These are phyloP conservation scores for Triops cancriformis DNA, from an alignment of 1,140 invertebrate genomes.

Conservation along the genomic window DNA sequence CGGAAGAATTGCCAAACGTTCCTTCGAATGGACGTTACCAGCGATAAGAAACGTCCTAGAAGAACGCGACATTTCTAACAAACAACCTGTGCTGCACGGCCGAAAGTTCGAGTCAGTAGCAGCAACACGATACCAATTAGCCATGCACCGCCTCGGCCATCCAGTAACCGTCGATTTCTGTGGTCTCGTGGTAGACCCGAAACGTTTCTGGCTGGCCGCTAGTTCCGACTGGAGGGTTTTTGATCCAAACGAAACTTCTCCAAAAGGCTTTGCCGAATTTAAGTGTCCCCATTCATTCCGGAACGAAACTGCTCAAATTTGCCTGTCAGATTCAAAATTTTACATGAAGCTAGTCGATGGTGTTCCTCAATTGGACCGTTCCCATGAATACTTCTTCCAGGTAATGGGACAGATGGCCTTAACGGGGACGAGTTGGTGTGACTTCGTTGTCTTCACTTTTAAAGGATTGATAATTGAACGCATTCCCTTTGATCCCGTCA, in stretches of 20 bases:
- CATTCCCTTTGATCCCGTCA: too few relatives aligned
- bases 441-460: too few relatives aligned
- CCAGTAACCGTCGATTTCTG: not conserved
- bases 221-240: slow-evolving; percentile 9
- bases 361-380: not conserved
- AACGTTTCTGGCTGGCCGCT: not conserved
- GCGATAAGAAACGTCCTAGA: not conserved
- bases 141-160: not conserved
- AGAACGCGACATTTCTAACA: not conserved
- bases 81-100: not conserved
- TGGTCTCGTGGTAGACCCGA: slow-evolving; percentile 12
- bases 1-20: not conserved
- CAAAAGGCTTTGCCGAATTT: not conserved
- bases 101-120: too few relatives aligned
- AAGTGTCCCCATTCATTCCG: too few relatives aligned
- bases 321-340: not conserved
- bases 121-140: not conserved
- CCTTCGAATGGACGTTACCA: not conserved
- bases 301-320: slow-evolving; percentile 2
- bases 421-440: too few relatives aligned
- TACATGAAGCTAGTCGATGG: slow-evolving; percentile 15
- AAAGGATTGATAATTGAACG: too few relatives aligned
- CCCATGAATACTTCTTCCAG: slow-evolving; percentile 6
- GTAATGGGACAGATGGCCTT: slow-evolving; percentile 22
- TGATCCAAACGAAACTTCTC: not conserved